Base-by-base conservation (phyloP, 2,888 invertebrate genomes). In the Drosophila histrio region DNA sequence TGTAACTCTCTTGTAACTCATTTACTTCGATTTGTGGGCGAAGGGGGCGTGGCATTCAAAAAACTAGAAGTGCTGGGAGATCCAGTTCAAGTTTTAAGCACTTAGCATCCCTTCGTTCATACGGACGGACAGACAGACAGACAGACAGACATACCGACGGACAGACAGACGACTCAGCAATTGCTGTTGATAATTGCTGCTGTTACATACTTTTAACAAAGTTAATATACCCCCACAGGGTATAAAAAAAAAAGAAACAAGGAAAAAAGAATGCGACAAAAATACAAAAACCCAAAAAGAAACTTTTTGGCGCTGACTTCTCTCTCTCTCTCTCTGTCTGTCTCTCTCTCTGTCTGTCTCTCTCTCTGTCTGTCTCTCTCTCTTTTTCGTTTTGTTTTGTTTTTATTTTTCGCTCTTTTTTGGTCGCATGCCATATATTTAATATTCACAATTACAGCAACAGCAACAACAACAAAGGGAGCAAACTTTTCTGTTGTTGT, bases 361-460 rank as follows among this genome's bases (percentile, higher is more conserved):
- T 5, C 5, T 9, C 21, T 17, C 0, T 6, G 1, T 3, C 44
- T 13, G 5, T 22, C 30, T 24, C 22, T 36, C 15, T 15, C 36
- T 24, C 24, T 19, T 11, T 17, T 21, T 46, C 0, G 7, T 38
- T 57, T 39, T 39, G 19, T 52, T 30, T 53, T 53, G 21, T 53
- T 30, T 39, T 30, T 21, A 21, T 39, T 28, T 52, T 52, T 28
- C 21, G 36, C 13, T 34, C 8, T 28, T 38, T 44, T 38, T 41
- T 28, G 13, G 43, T 22, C 28, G 65, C 53, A 24, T 53, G 64
- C 59, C 63, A 71, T 70, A 67, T 67, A 84, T 74, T 72, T 82
- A 82, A 77, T 82, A 81, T 81, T 82, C 82, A 82, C 79, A 81
- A 85, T 85, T 85, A 62, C 72, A 67, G 46, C 44, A 62, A 67